Conservation (phyloP, 1,140 invertebrate species). For the Ostrea denselamellosa region DNA sequence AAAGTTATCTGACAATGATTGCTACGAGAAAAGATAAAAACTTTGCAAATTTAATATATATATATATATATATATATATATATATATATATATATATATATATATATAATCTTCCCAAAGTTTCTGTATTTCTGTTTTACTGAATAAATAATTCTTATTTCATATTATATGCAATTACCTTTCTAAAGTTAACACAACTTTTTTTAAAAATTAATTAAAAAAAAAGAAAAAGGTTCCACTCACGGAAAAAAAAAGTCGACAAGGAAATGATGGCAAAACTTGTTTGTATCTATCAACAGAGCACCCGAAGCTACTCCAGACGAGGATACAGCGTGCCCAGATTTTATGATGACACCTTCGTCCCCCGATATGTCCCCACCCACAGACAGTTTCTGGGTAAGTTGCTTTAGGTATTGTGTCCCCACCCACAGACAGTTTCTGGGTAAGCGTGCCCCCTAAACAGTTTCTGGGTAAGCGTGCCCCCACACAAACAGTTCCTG, state of each 20-base stretch:
- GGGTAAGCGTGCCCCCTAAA: background rate
- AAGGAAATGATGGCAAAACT: background rate
- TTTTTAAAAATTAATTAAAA: too few species aligned
- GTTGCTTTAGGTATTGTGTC: background rate
- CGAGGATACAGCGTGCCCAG: slow-evolving; percentile 4
- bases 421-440: background rate
- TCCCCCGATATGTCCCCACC: background rate
- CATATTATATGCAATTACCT: too few species aligned
- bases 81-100: too few species aligned
- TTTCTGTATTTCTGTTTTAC: too few species aligned
- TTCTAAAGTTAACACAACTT: too few species aligned
- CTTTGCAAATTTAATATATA: too few species aligned
- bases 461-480: background rate
- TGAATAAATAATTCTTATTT: too few species aligned
- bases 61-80: too few species aligned
- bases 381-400: slow-evolving; percentile 5
- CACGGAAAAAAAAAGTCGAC: background rate
- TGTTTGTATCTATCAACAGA: background rate
- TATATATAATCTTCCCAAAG: too few species aligned
- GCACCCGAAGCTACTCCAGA: slow-evolving; percentile 19
- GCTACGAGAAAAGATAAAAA: too few species aligned
- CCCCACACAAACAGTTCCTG: background rate
- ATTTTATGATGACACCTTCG: slow-evolving; percentile 7
- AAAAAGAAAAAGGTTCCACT: too few species aligned
- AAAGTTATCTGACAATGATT: too few species aligned